These are phyloP conservation scores for Sebastes goodei DNA, from an alignment of 2,797 vertebrate genomes.

Conservation along the genomic window DNA sequence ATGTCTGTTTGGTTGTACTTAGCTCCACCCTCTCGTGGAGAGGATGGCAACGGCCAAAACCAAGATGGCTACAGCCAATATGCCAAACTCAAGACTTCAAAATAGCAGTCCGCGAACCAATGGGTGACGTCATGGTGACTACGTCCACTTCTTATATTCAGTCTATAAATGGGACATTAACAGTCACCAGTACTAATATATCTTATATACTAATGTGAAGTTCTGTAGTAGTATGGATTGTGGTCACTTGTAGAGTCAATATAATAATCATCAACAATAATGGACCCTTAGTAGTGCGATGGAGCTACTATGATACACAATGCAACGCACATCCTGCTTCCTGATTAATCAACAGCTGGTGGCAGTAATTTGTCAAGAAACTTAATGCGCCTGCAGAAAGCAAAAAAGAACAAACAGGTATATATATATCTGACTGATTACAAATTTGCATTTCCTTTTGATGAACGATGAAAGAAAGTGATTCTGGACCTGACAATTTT, in stretches of 20 bases:
- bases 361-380: not conserved
- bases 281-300: not conserved
- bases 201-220: not conserved
- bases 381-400: not conserved
- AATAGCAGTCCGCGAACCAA: fast-evolving
- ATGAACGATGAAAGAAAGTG: not conserved
- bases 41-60: no score
- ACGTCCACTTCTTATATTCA: no score
- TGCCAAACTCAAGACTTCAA: no score
- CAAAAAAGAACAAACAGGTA: not conserved
- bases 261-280: not conserved
- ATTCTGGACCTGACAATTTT: not conserved
- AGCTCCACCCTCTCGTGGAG: no score
- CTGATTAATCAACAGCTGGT: not conserved
- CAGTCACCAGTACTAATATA: no score
- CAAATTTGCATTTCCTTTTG: not conserved
- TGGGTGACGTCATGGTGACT: no score
- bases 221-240: not conserved
- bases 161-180: no score
- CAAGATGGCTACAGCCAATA: no score
- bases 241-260: not conserved
- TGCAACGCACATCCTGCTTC: not conserved
- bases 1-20: no score
- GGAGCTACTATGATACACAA: not conserved
- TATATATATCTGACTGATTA: not conserved